phyloP scores from a whole-genome alignment of 1,140 invertebrate species.

The Orius laevigatus region DNA sequence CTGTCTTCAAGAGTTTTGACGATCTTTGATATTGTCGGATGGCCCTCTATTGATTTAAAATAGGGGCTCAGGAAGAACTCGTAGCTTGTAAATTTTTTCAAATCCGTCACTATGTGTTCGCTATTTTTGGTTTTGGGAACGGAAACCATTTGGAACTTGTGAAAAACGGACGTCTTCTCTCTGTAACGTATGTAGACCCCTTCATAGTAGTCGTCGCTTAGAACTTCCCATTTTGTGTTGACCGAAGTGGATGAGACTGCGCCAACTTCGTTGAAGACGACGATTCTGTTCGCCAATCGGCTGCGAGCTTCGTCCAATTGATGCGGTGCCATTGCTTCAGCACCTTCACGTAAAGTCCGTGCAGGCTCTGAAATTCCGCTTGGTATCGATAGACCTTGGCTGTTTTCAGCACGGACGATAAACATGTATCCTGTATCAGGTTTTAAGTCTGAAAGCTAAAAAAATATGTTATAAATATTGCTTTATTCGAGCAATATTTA shows the following conservation, averaged over 20 bases:
- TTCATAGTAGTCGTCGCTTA: slow-evolving; percentile 44
- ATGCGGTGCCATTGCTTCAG: slow-evolving; percentile 49
- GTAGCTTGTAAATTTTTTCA: slow-evolving; percentile 69
- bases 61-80: slow-evolving; percentile 75
- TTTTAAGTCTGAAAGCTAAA: slow-evolving; percentile 36
- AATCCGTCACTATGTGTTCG: slow-evolving; percentile 45
- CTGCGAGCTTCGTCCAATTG: slow-evolving; percentile 62
- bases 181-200: slow-evolving; percentile 88
- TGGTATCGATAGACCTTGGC: slow-evolving; percentile 55
- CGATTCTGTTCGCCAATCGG: slow-evolving; percentile 60
- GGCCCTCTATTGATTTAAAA: slow-evolving; percentile 63
- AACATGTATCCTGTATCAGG: slow-evolving; percentile 74
- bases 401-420: slow-evolving; percentile 72
- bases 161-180: slow-evolving; percentile 42
- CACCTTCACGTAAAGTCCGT: slow-evolving; percentile 43
- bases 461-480: not conserved
- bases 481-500: slow-evolving; percentile 5
- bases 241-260: slow-evolving; percentile 63
- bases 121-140: slow-evolving; percentile 45
- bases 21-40: slow-evolving; percentile 55
- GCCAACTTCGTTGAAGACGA: slow-evolving; percentile 58
- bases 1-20: slow-evolving; percentile 52
- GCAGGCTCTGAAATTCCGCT: slow-evolving; percentile 46
- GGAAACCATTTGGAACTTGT: slow-evolving; percentile 48
- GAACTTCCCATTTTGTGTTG: slow-evolving; percentile 66